A percentile compares a stretch with the other conserved stretches of the same genome.
Conservation (phyloP, 2,797 vertebrate species). For the Muraenolepis orangiensis region DNA sequence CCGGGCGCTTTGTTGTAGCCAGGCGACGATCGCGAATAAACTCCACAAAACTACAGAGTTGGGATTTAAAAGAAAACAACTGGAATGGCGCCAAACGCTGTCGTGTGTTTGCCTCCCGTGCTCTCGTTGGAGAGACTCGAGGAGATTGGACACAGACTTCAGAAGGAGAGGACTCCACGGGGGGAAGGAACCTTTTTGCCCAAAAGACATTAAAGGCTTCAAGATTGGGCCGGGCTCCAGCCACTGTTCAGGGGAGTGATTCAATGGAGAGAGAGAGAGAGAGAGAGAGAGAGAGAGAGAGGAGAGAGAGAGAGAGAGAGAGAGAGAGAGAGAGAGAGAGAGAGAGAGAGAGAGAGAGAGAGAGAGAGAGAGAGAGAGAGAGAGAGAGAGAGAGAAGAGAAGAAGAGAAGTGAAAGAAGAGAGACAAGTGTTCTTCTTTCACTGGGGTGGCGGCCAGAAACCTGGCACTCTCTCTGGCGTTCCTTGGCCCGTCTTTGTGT, state of each 20-base stretch:
- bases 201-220: constrained; percentile 68
- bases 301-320: not conserved
- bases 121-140: constrained; percentile 59
- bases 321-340: not conserved
- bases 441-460: constrained; percentile 52
- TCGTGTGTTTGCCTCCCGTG: constrained; percentile 66
- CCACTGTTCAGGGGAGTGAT: constrained; percentile 49
- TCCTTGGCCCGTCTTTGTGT: constrained; percentile 68
- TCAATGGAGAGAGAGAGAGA: not conserved
- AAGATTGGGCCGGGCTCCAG: constrained; percentile 51
- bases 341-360: not conserved
- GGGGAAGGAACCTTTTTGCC: constrained; percentile 61
- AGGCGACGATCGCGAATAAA: not conserved
- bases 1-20: constrained; percentile 23
- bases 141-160: constrained; percentile 64
- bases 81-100: constrained; percentile 63
- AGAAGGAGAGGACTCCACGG: constrained; percentile 60
- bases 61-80: constrained; percentile 37
- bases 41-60: not conserved
- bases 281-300: no score
- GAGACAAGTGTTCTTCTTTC: constrained; percentile 58
- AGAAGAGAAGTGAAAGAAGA: no score
- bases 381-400: no score
- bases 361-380: not conserved
- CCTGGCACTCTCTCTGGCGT: constrained; percentile 55